Percentiles rank a stretch among this genome's conserved stretches.
These are phyloP conservation scores for Saccostrea cuccullata DNA, from an alignment of 1,140 invertebrate species.

Conservation along the genomic window DNA sequence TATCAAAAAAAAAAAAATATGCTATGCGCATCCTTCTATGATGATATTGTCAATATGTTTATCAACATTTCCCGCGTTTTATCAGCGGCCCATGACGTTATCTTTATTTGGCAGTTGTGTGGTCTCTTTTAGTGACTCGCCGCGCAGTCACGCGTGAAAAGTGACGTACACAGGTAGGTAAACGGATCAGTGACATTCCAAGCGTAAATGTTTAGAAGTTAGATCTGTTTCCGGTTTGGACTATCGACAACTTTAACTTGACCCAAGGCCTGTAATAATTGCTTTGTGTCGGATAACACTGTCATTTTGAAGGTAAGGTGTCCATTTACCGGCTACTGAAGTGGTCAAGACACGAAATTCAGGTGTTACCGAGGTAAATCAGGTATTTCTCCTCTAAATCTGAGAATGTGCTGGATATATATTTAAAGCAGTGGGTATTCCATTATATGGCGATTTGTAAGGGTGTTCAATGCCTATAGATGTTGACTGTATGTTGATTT, in stretches of 20 bases:
- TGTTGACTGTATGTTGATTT: no score
- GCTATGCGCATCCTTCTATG: no score
- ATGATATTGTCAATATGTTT: background rate
- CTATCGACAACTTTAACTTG: background rate
- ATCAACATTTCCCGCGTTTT: background rate
- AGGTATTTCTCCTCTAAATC: background rate
- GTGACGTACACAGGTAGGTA: slow-evolving; percentile 34
- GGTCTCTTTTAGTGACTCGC: slow-evolving; percentile 10
- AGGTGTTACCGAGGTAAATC: background rate
- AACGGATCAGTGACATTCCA: slow-evolving; percentile 32
- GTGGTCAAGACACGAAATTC: background rate
- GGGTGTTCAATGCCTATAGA: background rate
- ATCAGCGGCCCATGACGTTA: background rate
- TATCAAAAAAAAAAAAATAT: no score
- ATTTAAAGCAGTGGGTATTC: background rate
- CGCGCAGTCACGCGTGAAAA: slow-evolving; percentile 25
- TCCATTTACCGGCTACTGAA: background rate
- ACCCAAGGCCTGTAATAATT: background rate
- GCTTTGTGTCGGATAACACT: background rate
- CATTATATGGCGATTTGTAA: background rate
- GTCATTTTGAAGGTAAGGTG: slow-evolving; percentile 8
- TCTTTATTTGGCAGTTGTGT: background rate
- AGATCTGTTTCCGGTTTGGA: slow-evolving; percentile 17
- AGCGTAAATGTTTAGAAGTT: slow-evolving; percentile 29
- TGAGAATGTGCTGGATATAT: background rate